Conservation (phyloP, 2,113 vertebrate species). For the Ancistrus triradiatus region DNA sequence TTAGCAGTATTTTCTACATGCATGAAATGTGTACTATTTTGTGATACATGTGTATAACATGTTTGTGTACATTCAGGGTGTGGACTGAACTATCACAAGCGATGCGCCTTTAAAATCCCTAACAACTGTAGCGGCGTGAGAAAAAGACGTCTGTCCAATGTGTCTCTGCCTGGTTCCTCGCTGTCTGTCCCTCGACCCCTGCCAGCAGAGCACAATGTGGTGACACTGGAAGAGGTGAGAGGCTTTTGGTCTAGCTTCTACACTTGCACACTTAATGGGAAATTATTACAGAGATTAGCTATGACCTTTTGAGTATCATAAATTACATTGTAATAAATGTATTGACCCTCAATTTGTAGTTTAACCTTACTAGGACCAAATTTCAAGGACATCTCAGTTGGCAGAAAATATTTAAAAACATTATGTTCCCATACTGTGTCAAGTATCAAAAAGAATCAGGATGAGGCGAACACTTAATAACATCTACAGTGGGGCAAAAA, state of each 20-base stretch:
- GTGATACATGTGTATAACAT: background rate
- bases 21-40: background rate
- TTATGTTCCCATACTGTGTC: too few species aligned
- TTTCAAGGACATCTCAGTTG: too few species aligned
- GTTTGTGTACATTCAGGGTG: conserved; percentile 73
- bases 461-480: too few species aligned
- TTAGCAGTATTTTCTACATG: too few species aligned
- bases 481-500: too few species aligned
- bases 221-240: conserved; percentile 83
- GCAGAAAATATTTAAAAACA: too few species aligned
- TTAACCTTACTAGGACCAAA: too few species aligned
- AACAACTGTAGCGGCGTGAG: conserved; percentile 95
- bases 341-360: too few species aligned
- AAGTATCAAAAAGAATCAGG: too few species aligned
- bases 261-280: background rate
- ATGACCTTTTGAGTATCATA: too few species aligned
- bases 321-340: too few species aligned
- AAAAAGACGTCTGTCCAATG: conserved; percentile 89
- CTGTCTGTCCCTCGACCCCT: conserved; percentile 83
- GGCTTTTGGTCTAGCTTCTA: background rate
- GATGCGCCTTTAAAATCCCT: conserved; percentile 97
- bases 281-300: background rate
- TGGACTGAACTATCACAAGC: conserved; percentile 96
- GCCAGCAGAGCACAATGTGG: conserved; percentile 73
- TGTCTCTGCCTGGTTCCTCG: conserved; percentile 84